Base-by-base conservation (phyloP, 2,113 vertebrate genomes). In the Phylloscopus trochiloides region DNA sequence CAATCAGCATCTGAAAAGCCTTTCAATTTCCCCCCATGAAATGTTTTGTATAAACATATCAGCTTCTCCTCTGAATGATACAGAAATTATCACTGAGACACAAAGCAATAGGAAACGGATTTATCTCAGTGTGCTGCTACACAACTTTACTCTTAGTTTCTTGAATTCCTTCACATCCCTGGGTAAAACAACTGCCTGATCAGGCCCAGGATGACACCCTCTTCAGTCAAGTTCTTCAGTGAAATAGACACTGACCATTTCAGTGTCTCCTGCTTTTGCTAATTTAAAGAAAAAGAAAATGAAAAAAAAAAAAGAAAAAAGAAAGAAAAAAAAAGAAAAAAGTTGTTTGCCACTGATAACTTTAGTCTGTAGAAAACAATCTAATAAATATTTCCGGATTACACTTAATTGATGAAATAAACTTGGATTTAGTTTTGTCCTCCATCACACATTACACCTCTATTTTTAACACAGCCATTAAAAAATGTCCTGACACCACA, bases 301-400 rank as follows among this genome's bases (percentile, higher is more conserved):
- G 17, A 20, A 32, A 18, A 52, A 6, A 10, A 3, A 4, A 10
- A 3, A 4, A 10, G 0, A 6, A 62, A 29, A 34, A 19, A 40
- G 8, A 32, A 42, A n/a, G 17, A 20, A 32, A 18, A 52, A 6
- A 10, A 3, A 4, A 10, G 0, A 6, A 62, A 29, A 34, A 19
- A 40, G 8, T 10, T 67, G 7, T 62, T 61, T 40, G 6, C 24
- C 14, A 45, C 6, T 32, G 14, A 1, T 51, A 66, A 31, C 29
- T 85, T 68, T 19, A 26, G 5, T 45, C 82, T 36, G 28, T 50
- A 61, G 12, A 51, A 78, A 67, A 19, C 26, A 74, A 40, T 50
- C 11, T 14, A 40, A 24, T 26, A 57, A 22, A 17, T n/a, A 75
- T 57, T 82, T 71, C 48, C 24, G 50, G 19, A 19, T 59, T 36